phyloP scores from a whole-genome alignment of 2,888 invertebrate species.

The Neria commutata region DNA sequence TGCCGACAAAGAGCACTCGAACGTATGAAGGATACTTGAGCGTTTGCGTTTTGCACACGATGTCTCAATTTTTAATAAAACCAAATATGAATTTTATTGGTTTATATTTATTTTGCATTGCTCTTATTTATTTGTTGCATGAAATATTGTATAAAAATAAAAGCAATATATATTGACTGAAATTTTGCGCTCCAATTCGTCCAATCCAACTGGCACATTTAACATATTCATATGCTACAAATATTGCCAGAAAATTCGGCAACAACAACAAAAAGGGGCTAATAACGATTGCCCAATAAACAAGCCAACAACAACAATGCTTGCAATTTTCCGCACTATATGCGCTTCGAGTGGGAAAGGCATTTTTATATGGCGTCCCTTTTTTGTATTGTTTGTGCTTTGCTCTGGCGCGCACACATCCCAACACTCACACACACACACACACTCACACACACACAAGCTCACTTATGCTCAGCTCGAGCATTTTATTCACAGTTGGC shows the following conservation, averaged over 20 bases:
- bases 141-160: not conserved
- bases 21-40: no score
- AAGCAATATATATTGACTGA: no score
- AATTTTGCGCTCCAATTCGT: no score
- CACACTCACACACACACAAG: not conserved
- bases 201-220: slow-evolving; percentile 10
- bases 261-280: slow-evolving; percentile 37
- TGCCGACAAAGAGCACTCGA: no score
- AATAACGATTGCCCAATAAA: slow-evolving; percentile 37
- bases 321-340: slow-evolving; percentile 19
- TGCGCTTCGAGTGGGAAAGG: not conserved
- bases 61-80: no score
- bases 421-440: not conserved
- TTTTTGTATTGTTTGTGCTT: not conserved
- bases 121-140: not conserved
- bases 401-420: not conserved
- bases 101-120: not conserved
- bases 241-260: slow-evolving; percentile 42
- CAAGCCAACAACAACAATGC: not conserved
- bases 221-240: slow-evolving; percentile 52
- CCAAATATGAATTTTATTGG: no score
- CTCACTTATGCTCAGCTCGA: slow-evolving; percentile 6
- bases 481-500: not conserved
- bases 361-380: not conserved
- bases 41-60: no score